Conservation (phyloP, 2,113 vertebrate species). For the Vimba vimba region DNA sequence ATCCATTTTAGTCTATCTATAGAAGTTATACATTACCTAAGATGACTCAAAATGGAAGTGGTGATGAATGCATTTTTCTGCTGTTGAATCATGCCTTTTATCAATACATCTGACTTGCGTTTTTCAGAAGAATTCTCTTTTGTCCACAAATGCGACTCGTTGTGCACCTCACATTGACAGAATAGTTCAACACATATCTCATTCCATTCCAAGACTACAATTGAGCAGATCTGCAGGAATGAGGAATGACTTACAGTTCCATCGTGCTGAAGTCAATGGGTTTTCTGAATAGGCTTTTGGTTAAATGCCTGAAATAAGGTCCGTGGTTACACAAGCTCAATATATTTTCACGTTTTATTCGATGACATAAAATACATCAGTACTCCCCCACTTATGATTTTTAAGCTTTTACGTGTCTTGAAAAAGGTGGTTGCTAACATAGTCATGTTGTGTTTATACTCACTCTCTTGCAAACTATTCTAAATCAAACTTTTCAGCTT, state of each 20-base stretch:
- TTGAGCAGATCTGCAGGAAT: neutral
- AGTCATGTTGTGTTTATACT: neutral
- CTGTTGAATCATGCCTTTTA: neutral
- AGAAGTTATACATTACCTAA: slow-evolving; percentile 53
- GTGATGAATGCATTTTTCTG: slow-evolving; percentile 19
- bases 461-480: neutral
- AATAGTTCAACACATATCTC: neutral
- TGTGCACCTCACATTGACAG: neutral
- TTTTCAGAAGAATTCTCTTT: neutral
- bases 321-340: neutral
- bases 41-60: slow-evolving; percentile 47
- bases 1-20: slow-evolving; percentile 54
- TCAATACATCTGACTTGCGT: neutral
- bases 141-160: neutral
- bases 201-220: neutral
- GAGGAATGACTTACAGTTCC: neutral
- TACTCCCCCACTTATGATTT: neutral
- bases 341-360: neutral
- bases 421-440: neutral
- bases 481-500: neutral
- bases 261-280: neutral
- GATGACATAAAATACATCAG: neutral
- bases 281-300: neutral
- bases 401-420: neutral
- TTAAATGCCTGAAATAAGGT: neutral